phyloP scores from a whole-genome alignment of 2,888 invertebrate species.

The Acronicta aceris region DNA sequence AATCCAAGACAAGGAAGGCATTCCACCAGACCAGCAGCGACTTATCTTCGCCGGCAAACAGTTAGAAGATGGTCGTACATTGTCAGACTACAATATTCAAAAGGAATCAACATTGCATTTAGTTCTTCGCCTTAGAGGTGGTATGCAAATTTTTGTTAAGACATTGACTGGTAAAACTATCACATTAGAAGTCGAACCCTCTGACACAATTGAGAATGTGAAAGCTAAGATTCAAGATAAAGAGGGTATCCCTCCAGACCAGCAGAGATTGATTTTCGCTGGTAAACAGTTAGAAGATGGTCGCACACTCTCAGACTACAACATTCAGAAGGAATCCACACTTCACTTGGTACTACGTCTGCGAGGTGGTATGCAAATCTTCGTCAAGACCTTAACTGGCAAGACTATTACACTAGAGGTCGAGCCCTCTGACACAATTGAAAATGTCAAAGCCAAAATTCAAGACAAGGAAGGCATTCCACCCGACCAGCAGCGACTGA shows the following conservation, averaged over 20 bases:
- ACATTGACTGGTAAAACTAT: conserved; percentile 63
- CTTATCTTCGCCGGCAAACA: conserved; percentile 64
- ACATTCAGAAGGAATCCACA: conserved; percentile 62
- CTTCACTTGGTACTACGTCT: conserved; percentile 58
- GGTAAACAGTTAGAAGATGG: conserved; percentile 63
- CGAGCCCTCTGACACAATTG: conserved; percentile 53
- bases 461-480: conserved; percentile 64
- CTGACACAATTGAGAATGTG: conserved; percentile 63
- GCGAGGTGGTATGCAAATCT: conserved; percentile 64
- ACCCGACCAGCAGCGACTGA: conserved; percentile 65
- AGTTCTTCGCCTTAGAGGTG: conserved; percentile 60
- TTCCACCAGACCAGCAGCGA: conserved; percentile 63
- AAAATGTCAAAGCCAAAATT: conserved; percentile 57
- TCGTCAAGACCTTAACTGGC: conserved; percentile 61
- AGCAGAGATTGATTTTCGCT: conserved; percentile 61
- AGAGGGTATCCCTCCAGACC: conserved; percentile 63
- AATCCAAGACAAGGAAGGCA: conserved; percentile 64
- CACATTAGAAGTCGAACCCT: conserved; percentile 58
- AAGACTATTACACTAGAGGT: conserved; percentile 62
- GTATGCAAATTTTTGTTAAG: conserved; percentile 65
- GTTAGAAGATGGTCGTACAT: conserved; percentile 60
- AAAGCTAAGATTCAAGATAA: conserved; percentile 65
- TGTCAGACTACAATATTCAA: conserved; percentile 63
- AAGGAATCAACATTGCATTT: conserved; percentile 62
- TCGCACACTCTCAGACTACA: conserved; percentile 59